Base-by-base conservation (phyloP, 92 coral and sea anemone genomes). In the Meandrina meandrites region DNA sequence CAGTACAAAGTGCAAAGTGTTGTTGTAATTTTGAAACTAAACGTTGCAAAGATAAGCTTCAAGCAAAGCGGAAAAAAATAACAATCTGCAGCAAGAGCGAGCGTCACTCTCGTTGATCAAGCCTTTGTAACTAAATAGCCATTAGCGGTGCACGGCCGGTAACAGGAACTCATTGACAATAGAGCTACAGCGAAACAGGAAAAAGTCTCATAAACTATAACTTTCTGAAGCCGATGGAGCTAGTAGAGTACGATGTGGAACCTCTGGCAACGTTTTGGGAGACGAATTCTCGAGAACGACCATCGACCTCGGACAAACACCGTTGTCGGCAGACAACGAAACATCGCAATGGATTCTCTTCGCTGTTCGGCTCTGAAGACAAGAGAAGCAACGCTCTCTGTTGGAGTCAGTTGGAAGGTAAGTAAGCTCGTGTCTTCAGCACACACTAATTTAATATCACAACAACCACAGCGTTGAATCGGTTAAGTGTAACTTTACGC, bases 141-240 rank as follows among this genome's bases (percentile, higher is more conserved):
- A 56, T 47, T 58, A 24, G 70, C 31, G 8, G 13, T 6, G 68
- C 60, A 4, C 57, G 0, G 5, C 9, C 18, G 45, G 45, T 40
- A 66, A 66, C 48, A 58, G 84, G 75, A 81, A 81, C 3, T 82
- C 32, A 8, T 51, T 82, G 32, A 81, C 76, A 81, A 82, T 82
- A 31, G 86, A 50, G 19, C 7, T 13, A 8, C 13, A 36, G 35
- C 31, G 35, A 81, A 81, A 82, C 67, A 42, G 86, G 86, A 70
- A 82, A 70, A 69, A 82, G 15, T 30, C 0, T 18, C 16, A 11
- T 19, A 22, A 10, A 9, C 47, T 19, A 8, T 71, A 73, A 51
- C 57, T 24, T 19, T 22, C 42, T 42, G 8, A 56, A 75, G 72
- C 73, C 16, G 42, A 75, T 84, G 87, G 87, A 74, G 73, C 27